Evolutionary conservation across 2,113 vertebrate genomes (phyloP), one percentile per base, ranked within the genome.

Genomic region (Eulemur macaco): DNA sequence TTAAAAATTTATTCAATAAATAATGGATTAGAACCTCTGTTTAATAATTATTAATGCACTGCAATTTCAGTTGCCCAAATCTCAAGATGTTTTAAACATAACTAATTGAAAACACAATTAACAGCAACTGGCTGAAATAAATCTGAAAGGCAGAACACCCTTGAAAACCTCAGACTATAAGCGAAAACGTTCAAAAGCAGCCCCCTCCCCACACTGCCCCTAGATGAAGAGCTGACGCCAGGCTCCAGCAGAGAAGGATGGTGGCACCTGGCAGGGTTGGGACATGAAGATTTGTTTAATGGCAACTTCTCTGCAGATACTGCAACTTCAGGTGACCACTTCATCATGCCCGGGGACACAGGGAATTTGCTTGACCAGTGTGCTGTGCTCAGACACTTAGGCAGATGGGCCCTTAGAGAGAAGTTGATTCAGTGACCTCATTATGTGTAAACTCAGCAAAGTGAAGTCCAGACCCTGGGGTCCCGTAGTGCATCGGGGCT

Each of bases 1-100:
- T 98, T 97, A 98, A 98, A 98, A 97, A 98, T 98, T 95, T 95
- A 98, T 98, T 97, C 95, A 94, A 98, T 98, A 98, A 98, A 98
- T 98, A 97, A 98, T 98, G 96, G 97, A 98, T 98, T 95, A 98
- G 97, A 97, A 97, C 95, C 94, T 96, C 97, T 97, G 96, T 97
- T 98, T 98, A 98, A 97, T 98, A 97, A 98, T 98, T 97, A 98
- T 98, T 96, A 97, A 97, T 97, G 97, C 92, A 77, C 94, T 97
- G 96, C 97, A 97, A 97, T 97, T 97, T 97, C 96, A 96, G 96
- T 97, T 97, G 92, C 97, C 95, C 97, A 97, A 98, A 95, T 97
- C 94, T 95, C 97, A 97, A 97, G 96, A 98, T 97, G 97, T 98
- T 97, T 97, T 97, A 97, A 97, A 93, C 96, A 97, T 97, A 97